Percentiles rank a stretch among this genome's conserved stretches.
These are phyloP conservation scores for Pocota personata DNA, from an alignment of 2,888 invertebrate genomes.

Conservation along the genomic window DNA sequence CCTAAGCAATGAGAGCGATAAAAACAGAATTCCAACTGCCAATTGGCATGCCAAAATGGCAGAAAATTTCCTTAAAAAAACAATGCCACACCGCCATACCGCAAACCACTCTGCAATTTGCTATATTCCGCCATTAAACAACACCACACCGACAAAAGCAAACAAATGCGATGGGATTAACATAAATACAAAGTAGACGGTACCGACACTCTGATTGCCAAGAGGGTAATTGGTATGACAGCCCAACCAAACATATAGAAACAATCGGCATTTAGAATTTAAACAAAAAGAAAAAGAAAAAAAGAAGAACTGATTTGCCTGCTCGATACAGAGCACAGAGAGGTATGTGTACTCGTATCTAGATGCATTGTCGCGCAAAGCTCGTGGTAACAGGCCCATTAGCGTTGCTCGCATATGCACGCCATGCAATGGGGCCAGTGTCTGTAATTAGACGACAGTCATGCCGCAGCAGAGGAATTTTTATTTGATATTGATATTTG, in stretches of 20 bases:
- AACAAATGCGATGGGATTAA: slow-evolving; percentile 66
- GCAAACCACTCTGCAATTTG: slow-evolving; percentile 52
- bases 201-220: slow-evolving; percentile 71
- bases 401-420: slow-evolving; percentile 58
- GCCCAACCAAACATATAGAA: slow-evolving; percentile 69
- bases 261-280: slow-evolving; percentile 64
- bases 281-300: slow-evolving; percentile 9
- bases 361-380: slow-evolving; percentile 49
- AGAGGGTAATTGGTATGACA: slow-evolving; percentile 72
- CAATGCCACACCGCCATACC: slow-evolving; percentile 8
- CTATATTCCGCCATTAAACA: slow-evolving; percentile 67
- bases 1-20: slow-evolving; percentile 1
- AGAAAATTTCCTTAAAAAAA: slow-evolving; percentile 43
- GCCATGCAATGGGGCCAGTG: slow-evolving; percentile 63
- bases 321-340: slow-evolving; percentile 29
- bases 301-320: slow-evolving; percentile 47
- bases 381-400: slow-evolving; percentile 72
- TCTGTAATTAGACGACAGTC: slow-evolving; percentile 69
- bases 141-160: slow-evolving; percentile 61
- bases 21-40: slow-evolving; percentile 53
- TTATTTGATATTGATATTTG: slow-evolving; percentile 59
- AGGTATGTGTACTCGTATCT: slow-evolving; percentile 1
- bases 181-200: slow-evolving; percentile 72
- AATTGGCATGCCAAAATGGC: slow-evolving; percentile 70
- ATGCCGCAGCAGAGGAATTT: slow-evolving; percentile 66